Evolutionary conservation across 2,888 invertebrate genomes (phyloP), one percentile per base, ranked within the genome.

Genomic region (Arctia plantaginis): DNA sequence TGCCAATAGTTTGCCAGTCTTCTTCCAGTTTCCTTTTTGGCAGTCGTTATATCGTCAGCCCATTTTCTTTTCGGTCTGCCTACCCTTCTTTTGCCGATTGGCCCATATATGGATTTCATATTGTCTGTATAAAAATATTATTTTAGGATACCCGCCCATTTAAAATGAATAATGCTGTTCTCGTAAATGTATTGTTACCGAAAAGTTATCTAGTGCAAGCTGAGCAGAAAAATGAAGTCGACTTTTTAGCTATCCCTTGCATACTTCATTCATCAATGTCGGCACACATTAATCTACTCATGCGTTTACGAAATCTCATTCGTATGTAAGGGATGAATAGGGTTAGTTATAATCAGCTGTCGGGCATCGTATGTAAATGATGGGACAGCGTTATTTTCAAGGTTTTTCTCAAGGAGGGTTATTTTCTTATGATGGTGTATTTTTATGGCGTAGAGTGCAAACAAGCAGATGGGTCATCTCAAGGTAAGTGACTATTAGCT

Each of bases 181-280:
- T 35, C 35, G 35, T 8, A 30, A 27, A 62, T 4, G 30, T 27
- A 62, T 30, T 62, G 59, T 27, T 15, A 77, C 76, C 81, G 75
- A 23, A 41, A 71, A 64, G 18, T 47, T 62, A 74, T 68, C 77
- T 84, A 77, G 75, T 83, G 74, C 39, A 66, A 70, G 77, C 69
- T 76, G 69, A 75, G 79, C 79, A 79, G 76, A 78, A 80, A 77
- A 72, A 83, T 77, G 71, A 74, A 73, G 69, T 64, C 69, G 83
- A 75, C 77, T 67, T 72, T 66, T 75, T 73, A 77, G 69, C 77
- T 35, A 62, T 39, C 12, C 64, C 76, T 51, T 83, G 81, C 79
- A 83, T 81, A 79, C 39, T 39, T n/a, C 84, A 79, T 82, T 81
- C 73, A 67, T 82, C 82, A 83, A 76, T 82, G 79, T 81, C 82